A percentile compares a stretch with the other conserved stretches of the same genome.
Evolutionary conservation across 1,140 invertebrate genomes (phyloP).

Genomic region (Whitmania pigra): DNA sequence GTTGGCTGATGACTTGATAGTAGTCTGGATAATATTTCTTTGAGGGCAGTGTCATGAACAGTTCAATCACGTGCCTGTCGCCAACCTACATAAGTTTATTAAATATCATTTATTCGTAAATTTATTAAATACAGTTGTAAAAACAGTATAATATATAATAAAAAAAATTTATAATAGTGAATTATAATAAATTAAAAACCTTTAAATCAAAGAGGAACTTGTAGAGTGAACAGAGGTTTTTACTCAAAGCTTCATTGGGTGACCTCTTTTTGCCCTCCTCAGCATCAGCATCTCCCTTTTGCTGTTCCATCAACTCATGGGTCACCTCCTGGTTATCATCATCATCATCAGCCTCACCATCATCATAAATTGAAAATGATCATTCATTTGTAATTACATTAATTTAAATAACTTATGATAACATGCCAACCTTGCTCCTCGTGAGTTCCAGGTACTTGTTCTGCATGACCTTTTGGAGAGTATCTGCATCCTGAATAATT

Average conservation of each 20-base stretch:
- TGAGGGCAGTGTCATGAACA: slow-evolving; percentile 91
- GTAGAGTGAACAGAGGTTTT: slow-evolving; percentile 38
- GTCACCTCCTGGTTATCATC: neutral
- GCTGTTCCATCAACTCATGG: slow-evolving; percentile 42
- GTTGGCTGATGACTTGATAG: slow-evolving; percentile 81
- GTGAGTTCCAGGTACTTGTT: slow-evolving; percentile 62
- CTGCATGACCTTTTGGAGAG: slow-evolving; percentile 69
- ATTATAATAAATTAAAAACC: slow-evolving; percentile 10
- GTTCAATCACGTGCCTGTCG: slow-evolving; percentile 68
- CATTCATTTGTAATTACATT: neutral
- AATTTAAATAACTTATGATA: neutral
- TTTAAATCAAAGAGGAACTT: slow-evolving; percentile 43
- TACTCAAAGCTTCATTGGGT: slow-evolving; percentile 37
- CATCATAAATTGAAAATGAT: too few relatives aligned
- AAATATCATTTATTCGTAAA: neutral
- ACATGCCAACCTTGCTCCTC: slow-evolving; percentile 16
- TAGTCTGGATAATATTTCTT: slow-evolving; percentile 91
- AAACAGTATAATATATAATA: slow-evolving; percentile 5
- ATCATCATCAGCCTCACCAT: too few relatives aligned
- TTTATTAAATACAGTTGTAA: neutral
- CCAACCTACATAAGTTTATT: slow-evolving; percentile 32
- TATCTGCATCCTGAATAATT: slow-evolving; percentile 57
- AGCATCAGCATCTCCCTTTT: slow-evolving; percentile 18
- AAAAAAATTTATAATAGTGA: neutral
- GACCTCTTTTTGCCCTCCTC: slow-evolving; percentile 23